Evolutionary conservation across 2,888 invertebrate species (phyloP).

Genomic region (Spilosoma lubricipeda): DNA sequence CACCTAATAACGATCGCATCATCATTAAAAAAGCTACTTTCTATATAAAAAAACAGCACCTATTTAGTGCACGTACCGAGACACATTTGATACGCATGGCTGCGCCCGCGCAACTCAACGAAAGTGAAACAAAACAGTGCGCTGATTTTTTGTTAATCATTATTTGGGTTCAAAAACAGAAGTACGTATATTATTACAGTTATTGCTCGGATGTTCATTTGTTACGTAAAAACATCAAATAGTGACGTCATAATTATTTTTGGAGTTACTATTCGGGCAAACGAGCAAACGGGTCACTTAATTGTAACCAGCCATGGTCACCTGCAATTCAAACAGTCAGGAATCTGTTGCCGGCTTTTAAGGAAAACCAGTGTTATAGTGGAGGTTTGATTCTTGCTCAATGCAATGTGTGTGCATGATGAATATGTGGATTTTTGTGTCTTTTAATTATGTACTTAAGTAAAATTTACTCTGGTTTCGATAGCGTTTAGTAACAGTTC

Average conservation of each 20-base stretch:
- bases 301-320: background rate
- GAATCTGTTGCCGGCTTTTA: background rate
- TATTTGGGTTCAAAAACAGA: conserved; percentile 9
- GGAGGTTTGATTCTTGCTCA: background rate
- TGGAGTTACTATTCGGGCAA: background rate
- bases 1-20: conserved; percentile 14
- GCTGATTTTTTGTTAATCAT: conserved; percentile 25
- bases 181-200: conserved; percentile 10
- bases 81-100: conserved; percentile 45
- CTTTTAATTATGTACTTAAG: background rate
- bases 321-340: background rate
- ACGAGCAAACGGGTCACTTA: background rate
- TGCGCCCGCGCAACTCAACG: conserved; percentile 43
- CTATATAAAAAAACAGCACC: background rate
- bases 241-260: conserved; percentile 1
- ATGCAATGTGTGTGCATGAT: background rate
- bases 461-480: background rate
- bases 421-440: background rate
- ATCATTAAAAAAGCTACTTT: conserved; percentile 19
- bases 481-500: too few relatives aligned
- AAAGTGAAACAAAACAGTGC: conserved; percentile 57
- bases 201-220: background rate
- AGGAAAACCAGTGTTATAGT: background rate
- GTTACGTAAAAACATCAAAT: conserved; percentile 1
- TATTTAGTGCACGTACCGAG: conserved; percentile 33